phyloP scores from a whole-genome alignment of 2,888 invertebrate species.

The Leptura quadrifasciata region DNA sequence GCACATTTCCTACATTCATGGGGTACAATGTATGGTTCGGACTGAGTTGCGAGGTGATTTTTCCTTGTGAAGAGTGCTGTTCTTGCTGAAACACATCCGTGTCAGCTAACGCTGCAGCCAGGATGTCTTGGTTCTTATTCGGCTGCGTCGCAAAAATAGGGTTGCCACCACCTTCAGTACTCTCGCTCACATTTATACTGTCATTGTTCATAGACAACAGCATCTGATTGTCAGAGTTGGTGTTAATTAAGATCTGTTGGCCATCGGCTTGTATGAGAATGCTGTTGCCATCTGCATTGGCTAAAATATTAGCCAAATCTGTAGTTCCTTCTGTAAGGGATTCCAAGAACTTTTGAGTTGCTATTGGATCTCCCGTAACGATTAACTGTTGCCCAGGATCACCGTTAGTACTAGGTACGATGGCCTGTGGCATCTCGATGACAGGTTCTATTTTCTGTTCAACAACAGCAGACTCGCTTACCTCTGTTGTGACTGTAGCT shows the following conservation, averaged over 20 bases:
- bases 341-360: conserved; percentile 72
- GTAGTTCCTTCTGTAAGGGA: conserved; percentile 71
- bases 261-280: conserved; percentile 73
- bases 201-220: conserved; percentile 65
- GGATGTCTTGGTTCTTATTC: conserved; percentile 80
- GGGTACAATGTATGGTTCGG: conserved; percentile 79
- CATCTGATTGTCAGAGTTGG: conserved; percentile 69
- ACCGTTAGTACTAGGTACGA: conserved; percentile 43
- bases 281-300: conserved; percentile 71
- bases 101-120: conserved; percentile 85
- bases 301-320: conserved; percentile 71
- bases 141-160: conserved; percentile 68
- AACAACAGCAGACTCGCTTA: conserved; percentile 23
- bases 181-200: conserved; percentile 58
- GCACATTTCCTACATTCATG: conserved; percentile 78
- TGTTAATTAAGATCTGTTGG: conserved; percentile 74
- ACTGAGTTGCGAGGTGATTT: conserved; percentile 73
- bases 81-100: conserved; percentile 82
- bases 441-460: conserved; percentile 44
- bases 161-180: conserved; percentile 65
- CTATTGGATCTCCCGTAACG: conserved; percentile 72
- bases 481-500: background rate
- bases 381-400: conserved; percentile 69
- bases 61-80: conserved; percentile 69
- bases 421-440: conserved; percentile 51